Conservation (phyloP, 1,140 invertebrate species). For the Ridgeia piscesae region DNA sequence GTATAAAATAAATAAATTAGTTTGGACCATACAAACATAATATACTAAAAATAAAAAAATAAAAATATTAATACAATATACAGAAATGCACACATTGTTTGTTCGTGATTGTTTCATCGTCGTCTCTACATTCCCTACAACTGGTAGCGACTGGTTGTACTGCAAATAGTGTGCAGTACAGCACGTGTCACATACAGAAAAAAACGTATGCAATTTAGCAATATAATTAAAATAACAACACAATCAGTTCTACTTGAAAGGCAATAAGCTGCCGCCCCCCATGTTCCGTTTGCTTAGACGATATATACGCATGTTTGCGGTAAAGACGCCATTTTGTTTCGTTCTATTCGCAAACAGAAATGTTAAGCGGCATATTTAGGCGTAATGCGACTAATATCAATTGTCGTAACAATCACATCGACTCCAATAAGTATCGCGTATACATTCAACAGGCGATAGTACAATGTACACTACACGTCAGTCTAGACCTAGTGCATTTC, state of each 20-base stretch:
- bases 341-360: background rate
- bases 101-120: background rate
- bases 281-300: background rate
- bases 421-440: background rate
- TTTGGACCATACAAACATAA: background rate
- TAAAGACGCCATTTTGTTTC: background rate
- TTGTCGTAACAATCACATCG: background rate
- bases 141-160: background rate
- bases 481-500: background rate
- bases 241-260: background rate
- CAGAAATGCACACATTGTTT: background rate
- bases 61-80: background rate
- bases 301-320: background rate
- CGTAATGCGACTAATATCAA: background rate
- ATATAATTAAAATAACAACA: background rate
- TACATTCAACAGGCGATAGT: background rate
- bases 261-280: background rate
- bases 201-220: background rate
- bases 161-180: background rate
- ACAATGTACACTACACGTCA: background rate
- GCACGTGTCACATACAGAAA: background rate
- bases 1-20: slow-evolving; percentile 4
- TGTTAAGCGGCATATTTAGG: background rate
- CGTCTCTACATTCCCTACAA: background rate
- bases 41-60: background rate